Evolutionary conservation across 2,888 invertebrate species (phyloP), one percentile per base, ranked within the genome.

Genomic region (Hydrotaea cyrtoneurina): DNA sequence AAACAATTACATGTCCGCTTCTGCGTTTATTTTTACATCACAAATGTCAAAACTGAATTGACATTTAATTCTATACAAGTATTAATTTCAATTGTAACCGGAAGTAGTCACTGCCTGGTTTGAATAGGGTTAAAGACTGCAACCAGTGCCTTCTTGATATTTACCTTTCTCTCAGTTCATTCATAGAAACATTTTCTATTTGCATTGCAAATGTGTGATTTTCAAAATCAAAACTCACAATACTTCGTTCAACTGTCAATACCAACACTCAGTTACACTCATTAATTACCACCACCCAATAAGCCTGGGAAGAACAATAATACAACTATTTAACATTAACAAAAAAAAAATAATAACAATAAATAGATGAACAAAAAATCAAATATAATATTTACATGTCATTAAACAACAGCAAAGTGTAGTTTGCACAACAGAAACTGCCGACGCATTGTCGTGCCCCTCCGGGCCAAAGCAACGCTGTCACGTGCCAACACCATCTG

Each of bases 141-240:
- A 39, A 39, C 39, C 3, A 10, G 10, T 3, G 39, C 15, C 2
- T 15, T 50, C 2, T n/a, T 50, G 50, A n/a, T n/a, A 50, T 50
- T 50, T n/a, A 8, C 15, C n/a, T 50, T 50, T n/a, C n/a, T 2
- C 50, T 50, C 50, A 50, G 1, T 50, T n/a, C 50, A 19, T 59
- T 59, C 15, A 59, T 26, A 59, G 26, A 59, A 59, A 23, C 13
- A 26, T 11, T 26, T 59, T 39, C 2, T 26, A 59, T 59, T 50
- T 26, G 59, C 15, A 59, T 26, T 13, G 26, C 59, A 59, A 59
- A 59, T 26, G 23, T 19, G 26, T 59, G 59, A 57, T 57, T 57
- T 21, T 17, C 1, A 31, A 31, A 31, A 3, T 43, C 3, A 43
- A 43, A 43, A 43, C 3, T 43, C 43, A 43, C 50, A 50, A 50